These are phyloP conservation scores for Clusia tigrina DNA, from an alignment of 2,888 invertebrate genomes.

Conservation along the genomic window DNA sequence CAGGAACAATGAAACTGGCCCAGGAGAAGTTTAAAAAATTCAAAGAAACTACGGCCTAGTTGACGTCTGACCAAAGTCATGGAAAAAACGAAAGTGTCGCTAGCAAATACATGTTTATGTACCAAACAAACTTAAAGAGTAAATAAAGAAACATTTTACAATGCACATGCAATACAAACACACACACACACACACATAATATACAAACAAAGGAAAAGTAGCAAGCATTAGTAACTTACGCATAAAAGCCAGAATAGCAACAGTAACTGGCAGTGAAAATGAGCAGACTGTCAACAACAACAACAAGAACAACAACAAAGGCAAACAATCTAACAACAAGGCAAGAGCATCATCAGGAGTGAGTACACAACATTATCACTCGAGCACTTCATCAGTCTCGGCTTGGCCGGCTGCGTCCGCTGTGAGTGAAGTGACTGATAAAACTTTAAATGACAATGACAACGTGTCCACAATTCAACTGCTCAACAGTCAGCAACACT, in stretches of 20 bases:
- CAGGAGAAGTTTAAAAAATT: no score
- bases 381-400: not conserved
- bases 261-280: not conserved
- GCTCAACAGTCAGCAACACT: no score
- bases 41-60: no score
- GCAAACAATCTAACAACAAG: conserved; percentile 24
- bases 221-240: conserved; percentile 15
- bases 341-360: conserved; percentile 8
- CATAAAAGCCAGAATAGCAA: not conserved
- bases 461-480: no score
- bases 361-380: conserved; percentile 19
- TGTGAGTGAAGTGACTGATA: no score
- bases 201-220: conserved; percentile 20
- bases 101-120: no score
- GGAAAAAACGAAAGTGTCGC: no score
- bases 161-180: conserved; percentile 25
- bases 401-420: not conserved
- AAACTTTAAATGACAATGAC: no score
- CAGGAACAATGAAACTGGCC: no score
- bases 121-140: no score
- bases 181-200: conserved; percentile 25
- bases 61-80: no score
- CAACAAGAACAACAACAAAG: conserved; percentile 27
- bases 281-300: conserved; percentile 13
- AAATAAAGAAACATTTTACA: conserved; percentile 15